phyloP scores from a whole-genome alignment of 92 coral and sea anemone genomes.

The Blastomussa wellsi region DNA sequence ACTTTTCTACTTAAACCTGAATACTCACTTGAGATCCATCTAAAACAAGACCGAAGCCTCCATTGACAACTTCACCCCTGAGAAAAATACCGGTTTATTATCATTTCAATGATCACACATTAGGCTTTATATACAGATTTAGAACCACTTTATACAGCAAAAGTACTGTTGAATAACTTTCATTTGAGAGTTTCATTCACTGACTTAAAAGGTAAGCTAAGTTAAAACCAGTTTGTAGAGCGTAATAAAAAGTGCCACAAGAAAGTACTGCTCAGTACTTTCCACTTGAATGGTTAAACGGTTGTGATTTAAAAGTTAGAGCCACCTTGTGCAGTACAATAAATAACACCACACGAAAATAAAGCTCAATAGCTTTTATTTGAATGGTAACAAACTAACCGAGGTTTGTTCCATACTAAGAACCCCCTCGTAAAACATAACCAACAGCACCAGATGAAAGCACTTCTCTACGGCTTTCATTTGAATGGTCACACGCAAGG shows the following conservation, averaged over 20 bases:
- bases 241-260: not conserved
- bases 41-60: conserved; percentile 93
- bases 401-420: no score
- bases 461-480: not conserved
- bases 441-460: not conserved
- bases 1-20: not conserved
- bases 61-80: conserved; percentile 96
- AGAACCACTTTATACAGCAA: not conserved
- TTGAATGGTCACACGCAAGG: no score
- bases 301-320: no score
- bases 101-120: not conserved
- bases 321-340: no score
- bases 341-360: not conserved
- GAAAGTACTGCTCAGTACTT: no score
- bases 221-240: no score
- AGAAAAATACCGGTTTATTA: not conserved
- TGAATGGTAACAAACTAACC: no score
- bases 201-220: no score
- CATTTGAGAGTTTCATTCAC: not conserved
- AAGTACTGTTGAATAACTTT: not conserved
- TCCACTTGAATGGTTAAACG: no score
- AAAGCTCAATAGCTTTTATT: not conserved
- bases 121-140: not conserved
- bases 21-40: conserved; percentile 94
- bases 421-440: no score